These are phyloP conservation scores for Drosophila monieri DNA, from an alignment of 2,888 invertebrate genomes.

Conservation along the genomic window DNA sequence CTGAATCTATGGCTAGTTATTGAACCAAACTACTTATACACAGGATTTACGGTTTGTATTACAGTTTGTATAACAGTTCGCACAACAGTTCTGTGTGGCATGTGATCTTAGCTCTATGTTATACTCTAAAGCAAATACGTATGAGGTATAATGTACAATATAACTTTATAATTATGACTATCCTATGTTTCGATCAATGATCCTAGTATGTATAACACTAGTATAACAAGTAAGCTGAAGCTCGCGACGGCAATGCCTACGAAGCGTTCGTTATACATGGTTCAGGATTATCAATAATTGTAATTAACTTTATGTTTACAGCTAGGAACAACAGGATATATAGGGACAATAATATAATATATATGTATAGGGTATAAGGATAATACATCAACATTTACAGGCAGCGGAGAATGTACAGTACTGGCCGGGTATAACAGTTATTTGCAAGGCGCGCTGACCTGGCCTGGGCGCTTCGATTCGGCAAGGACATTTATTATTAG, in stretches of 20 bases:
- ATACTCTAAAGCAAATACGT: slow-evolving; percentile 39
- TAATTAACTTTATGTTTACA: slow-evolving; percentile 15
- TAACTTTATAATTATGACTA: slow-evolving; percentile 51
- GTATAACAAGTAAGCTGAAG: slow-evolving; percentile 57
- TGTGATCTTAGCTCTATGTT: slow-evolving; percentile 37
- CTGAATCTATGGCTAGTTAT: slow-evolving; percentile 21
- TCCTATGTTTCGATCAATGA: slow-evolving; percentile 41
- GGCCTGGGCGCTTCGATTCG: slow-evolving; percentile 45
- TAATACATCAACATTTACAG: slow-evolving; percentile 46
- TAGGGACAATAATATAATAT: slow-evolving; percentile 21
- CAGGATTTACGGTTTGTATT: slow-evolving; percentile 9
- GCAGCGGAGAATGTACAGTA: slow-evolving; percentile 43
- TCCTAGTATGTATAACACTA: slow-evolving; percentile 27
- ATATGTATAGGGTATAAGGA: slow-evolving; percentile 25
- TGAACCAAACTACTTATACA: slow-evolving; percentile 63
- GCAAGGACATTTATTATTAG: slow-evolving; percentile 36
- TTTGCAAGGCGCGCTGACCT: slow-evolving; percentile 49
- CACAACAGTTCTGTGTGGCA: slow-evolving; percentile 24
- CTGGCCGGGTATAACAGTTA: slow-evolving; percentile 64
- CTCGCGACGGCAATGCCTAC: slow-evolving; percentile 51
- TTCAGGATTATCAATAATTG: not conserved
- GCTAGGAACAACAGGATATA: slow-evolving; percentile 31
- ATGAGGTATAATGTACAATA: slow-evolving; percentile 33
- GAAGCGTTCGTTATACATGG: slow-evolving; percentile 28
- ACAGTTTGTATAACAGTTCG: not conserved